These are phyloP conservation scores for Aricia artaxerxes DNA, from an alignment of 2,888 invertebrate species.

Conservation along the genomic window DNA sequence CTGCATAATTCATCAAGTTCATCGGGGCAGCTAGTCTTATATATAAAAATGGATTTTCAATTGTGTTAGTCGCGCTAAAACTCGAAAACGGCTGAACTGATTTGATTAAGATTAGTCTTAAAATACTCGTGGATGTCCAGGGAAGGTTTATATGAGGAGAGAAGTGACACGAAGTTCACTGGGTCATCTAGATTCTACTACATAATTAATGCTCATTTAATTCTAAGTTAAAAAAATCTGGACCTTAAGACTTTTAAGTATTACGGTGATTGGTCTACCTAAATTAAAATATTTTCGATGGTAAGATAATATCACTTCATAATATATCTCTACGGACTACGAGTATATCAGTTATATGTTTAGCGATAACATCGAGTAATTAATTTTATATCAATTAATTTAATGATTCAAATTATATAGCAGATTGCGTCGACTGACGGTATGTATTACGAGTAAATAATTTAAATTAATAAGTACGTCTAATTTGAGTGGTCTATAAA, in stretches of 20 bases:
- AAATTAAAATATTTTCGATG: not conserved
- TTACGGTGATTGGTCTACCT: not conserved
- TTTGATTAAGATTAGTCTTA: no score
- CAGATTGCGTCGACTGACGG: not conserved
- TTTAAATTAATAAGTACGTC: not conserved
- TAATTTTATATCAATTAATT: constrained; percentile 6
- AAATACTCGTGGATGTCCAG: no score
- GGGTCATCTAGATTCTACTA: no score
- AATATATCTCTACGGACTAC: not conserved
- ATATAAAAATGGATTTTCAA: no score
- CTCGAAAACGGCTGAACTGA: no score
- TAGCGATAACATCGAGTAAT: constrained; percentile 9
- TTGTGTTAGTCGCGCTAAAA: no score
- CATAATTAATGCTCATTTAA: no score
- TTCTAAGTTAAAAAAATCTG: not conserved
- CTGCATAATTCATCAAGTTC: no score
- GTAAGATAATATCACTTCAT: constrained; percentile 6
- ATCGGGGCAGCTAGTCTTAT: no score
- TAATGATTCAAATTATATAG: not conserved
- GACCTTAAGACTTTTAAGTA: not conserved
- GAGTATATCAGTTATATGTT: constrained; percentile 1
- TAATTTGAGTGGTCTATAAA: not conserved
- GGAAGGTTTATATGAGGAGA: no score
- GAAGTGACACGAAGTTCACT: no score
- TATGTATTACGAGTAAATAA: constrained; percentile 6